Conservation (phyloP, 2,888 invertebrate genomes). For the Tetragonisca angustula region DNA sequence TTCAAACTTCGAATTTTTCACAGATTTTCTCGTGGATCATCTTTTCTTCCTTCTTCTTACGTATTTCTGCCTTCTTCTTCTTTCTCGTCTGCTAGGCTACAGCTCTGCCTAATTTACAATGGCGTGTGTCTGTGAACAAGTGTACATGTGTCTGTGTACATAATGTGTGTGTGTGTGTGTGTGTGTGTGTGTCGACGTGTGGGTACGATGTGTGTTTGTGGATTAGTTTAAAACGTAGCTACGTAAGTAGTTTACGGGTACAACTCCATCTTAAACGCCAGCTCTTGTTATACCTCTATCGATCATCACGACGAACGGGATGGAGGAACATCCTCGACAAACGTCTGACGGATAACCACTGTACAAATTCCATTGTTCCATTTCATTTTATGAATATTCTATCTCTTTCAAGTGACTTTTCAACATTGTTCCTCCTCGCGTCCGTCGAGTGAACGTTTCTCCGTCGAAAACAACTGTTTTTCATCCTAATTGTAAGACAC, state of each 20-base stretch:
- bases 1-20: conserved; percentile 28
- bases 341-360: background rate
- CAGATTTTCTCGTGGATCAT: background rate
- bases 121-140: conserved; percentile 30
- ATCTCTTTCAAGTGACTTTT: background rate
- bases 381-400: background rate
- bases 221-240: conserved; percentile 50
- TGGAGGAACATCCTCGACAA: conserved; percentile 6
- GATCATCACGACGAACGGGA: conserved; percentile 7
- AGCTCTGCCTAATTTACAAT: conserved; percentile 65
- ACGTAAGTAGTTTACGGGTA: conserved; percentile 45
- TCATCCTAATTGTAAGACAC: conserved; percentile 17
- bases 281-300: conserved; percentile 8
- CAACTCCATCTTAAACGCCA: conserved; percentile 25
- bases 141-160: conserved; percentile 10
- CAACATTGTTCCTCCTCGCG: conserved; percentile 1
- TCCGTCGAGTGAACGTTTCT: conserved; percentile 22
- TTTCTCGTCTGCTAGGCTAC: conserved; percentile 45
- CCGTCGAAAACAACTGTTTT: conserved; percentile 44
- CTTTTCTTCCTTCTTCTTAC: background rate
- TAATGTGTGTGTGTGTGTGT: background rate
- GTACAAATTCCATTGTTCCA: background rate
- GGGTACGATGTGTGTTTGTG: conserved; percentile 15
- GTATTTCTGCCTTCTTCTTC: background rate
- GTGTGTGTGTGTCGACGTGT: conserved; percentile 4